A percentile compares a stretch with the other conserved stretches of the same genome.
Conservation (phyloP, 2,113 vertebrate species). For the Hiodon alosoides region DNA sequence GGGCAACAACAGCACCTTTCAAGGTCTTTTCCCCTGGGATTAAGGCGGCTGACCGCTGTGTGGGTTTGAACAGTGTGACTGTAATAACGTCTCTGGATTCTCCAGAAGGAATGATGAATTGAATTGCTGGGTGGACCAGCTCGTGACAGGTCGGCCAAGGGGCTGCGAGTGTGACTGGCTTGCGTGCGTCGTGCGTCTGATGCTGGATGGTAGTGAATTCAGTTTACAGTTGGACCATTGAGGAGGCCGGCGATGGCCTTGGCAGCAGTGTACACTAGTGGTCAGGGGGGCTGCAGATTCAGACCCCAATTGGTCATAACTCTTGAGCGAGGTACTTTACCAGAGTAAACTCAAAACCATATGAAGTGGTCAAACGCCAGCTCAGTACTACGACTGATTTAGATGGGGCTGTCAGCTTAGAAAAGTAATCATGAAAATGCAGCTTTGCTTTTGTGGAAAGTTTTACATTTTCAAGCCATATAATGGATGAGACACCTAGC, state of each 20-base stretch:
- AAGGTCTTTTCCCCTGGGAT: conserved; percentile 49
- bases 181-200: background rate
- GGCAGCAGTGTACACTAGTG: too few relatives aligned
- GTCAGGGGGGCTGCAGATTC: background rate
- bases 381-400: too few relatives aligned
- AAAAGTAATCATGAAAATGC: too few relatives aligned
- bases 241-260: background rate
- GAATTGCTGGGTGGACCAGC: conserved; percentile 22
- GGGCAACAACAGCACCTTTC: conserved; percentile 51
- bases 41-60: conserved; percentile 45
- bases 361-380: too few relatives aligned
- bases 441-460: too few relatives aligned
- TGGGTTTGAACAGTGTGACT: conserved; percentile 51
- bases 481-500: too few relatives aligned
- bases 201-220: background rate
- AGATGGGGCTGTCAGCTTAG: too few relatives aligned
- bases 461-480: too few relatives aligned
- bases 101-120: conserved; percentile 48
- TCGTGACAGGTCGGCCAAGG: too few relatives aligned
- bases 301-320: too few relatives aligned
- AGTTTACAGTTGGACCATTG: background rate
- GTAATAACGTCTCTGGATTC: conserved; percentile 42
- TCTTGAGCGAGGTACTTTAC: too few relatives aligned
- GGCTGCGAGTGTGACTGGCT: background rate
- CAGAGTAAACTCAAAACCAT: too few relatives aligned